These are phyloP conservation scores for Euura lappo DNA, from an alignment of 1,140 invertebrate species.

Conservation along the genomic window DNA sequence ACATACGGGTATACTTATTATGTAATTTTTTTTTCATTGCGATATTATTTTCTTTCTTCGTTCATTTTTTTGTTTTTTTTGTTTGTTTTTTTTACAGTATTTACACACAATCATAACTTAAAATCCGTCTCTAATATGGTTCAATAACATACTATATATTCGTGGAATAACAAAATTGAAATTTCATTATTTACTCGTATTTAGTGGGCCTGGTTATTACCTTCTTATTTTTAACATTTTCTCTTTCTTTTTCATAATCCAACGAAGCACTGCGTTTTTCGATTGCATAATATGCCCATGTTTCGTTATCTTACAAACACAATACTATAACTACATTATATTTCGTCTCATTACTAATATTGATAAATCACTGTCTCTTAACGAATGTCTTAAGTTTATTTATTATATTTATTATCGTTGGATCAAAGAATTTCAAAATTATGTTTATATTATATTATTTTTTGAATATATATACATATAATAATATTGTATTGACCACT, in stretches of 20 bases:
- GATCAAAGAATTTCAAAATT: not conserved
- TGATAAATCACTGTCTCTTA: not conserved
- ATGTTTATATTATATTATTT: not conserved
- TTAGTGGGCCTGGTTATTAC: no score
- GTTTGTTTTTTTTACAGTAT: not conserved
- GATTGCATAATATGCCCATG: not conserved
- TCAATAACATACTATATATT: no score
- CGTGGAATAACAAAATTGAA: not conserved
- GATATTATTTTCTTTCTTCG: not conserved
- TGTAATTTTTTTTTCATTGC: not conserved
- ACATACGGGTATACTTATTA: not conserved
- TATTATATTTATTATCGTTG: not conserved
- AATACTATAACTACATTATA: not conserved
- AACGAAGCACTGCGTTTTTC: not conserved
- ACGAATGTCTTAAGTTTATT: not conserved
- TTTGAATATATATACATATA: not conserved
- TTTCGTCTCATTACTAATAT: not conserved
- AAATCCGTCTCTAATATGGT: not conserved
- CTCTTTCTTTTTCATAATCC: not conserved
- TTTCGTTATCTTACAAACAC: not conserved
- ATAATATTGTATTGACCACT: not conserved
- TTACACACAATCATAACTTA: not conserved
- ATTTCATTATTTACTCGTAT: not conserved
- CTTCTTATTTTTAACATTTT: no score
- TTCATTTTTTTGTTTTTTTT: no score